Evolutionary conservation across 2,113 vertebrate species (phyloP).

Genomic region (Perognathus longimembris): DNA sequence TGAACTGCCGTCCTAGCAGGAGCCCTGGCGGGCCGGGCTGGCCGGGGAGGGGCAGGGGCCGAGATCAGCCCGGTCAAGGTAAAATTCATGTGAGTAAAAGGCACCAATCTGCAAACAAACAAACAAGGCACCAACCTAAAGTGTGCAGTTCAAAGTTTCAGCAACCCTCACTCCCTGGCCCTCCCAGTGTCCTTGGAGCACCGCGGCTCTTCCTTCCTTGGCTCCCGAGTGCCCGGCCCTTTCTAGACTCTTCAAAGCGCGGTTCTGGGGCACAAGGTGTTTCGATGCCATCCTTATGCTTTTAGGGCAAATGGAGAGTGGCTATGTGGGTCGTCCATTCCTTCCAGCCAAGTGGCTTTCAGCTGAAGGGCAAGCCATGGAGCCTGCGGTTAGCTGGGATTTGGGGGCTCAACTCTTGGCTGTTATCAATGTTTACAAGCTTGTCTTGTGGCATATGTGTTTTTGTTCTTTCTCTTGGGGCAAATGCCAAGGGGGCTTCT

Average conservation of each 20-base stretch:
- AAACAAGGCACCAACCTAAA: neutral
- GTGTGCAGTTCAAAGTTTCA: accelerated
- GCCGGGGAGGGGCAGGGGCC: too few species aligned
- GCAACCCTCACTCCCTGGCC: accelerated
- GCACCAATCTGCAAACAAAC: too few species aligned
- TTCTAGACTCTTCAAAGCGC: neutral
- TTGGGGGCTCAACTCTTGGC: neutral
- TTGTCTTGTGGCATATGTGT: accelerated
- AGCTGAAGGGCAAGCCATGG: accelerated
- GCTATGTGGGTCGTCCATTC: accelerated
- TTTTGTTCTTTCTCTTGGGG: neutral
- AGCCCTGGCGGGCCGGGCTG: neutral
- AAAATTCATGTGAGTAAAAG: neutral
- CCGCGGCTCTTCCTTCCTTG: accelerated
- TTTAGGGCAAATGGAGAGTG: accelerated
- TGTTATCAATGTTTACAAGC: accelerated
- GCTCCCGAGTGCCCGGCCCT: neutral
- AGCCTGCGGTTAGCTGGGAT: neutral
- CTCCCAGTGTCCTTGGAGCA: accelerated
- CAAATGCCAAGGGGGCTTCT: too few species aligned
- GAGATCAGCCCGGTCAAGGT: neutral
- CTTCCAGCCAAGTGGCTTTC: accelerated
- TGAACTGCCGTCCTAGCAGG: neutral
- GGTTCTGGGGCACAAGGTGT: neutral
- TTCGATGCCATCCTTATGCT: accelerated